phyloP scores from a whole-genome alignment of 2,888 invertebrate species.

The Strigamia transsilvanica region DNA sequence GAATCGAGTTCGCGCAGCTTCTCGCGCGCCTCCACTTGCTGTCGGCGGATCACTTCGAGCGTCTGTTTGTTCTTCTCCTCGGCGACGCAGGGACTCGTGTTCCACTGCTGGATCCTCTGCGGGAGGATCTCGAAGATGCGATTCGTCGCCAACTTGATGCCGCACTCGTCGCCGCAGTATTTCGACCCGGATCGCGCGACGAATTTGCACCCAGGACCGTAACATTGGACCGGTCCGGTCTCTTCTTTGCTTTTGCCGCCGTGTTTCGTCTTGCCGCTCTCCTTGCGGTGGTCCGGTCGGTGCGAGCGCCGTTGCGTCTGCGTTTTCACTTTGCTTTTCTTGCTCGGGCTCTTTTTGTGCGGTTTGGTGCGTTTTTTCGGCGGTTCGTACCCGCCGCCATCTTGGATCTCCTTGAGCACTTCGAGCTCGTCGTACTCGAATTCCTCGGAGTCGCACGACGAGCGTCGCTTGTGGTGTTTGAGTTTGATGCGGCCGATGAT shows the following conservation, averaged over 20 bases:
- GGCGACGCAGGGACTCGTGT: slow-evolving; percentile 82
- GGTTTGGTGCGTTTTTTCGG: slow-evolving; percentile 48
- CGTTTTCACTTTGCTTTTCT: slow-evolving; percentile 51
- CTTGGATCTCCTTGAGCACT: slow-evolving; percentile 51
- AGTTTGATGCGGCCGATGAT: slow-evolving; percentile 28
- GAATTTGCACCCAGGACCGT: slow-evolving; percentile 85
- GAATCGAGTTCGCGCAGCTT: slow-evolving; percentile 69
- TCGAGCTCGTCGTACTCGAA: background rate
- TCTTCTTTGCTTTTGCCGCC: slow-evolving; percentile 35
- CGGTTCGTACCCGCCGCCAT: slow-evolving; percentile 51
- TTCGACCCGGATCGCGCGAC: slow-evolving; percentile 83
- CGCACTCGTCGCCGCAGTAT: slow-evolving; percentile 93
- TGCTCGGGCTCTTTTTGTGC: slow-evolving; percentile 43
- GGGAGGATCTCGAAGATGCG: slow-evolving; percentile 76
- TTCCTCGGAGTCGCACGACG: slow-evolving; percentile 1
- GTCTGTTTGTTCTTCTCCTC: slow-evolving; percentile 78
- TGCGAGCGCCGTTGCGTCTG: slow-evolving; percentile 50
- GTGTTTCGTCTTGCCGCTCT: slow-evolving; percentile 56
- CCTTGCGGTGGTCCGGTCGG: slow-evolving; percentile 56
- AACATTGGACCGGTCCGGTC: slow-evolving; percentile 78
- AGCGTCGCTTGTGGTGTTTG: slow-evolving; percentile 42
- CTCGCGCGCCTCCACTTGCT: slow-evolving; percentile 79
- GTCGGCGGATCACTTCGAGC: slow-evolving; percentile 76
- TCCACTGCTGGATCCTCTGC: slow-evolving; percentile 92
- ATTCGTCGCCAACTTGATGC: slow-evolving; percentile 77